Evolutionary conservation across 2,113 vertebrate genomes (phyloP).

Genomic region (Cygnus atratus): DNA sequence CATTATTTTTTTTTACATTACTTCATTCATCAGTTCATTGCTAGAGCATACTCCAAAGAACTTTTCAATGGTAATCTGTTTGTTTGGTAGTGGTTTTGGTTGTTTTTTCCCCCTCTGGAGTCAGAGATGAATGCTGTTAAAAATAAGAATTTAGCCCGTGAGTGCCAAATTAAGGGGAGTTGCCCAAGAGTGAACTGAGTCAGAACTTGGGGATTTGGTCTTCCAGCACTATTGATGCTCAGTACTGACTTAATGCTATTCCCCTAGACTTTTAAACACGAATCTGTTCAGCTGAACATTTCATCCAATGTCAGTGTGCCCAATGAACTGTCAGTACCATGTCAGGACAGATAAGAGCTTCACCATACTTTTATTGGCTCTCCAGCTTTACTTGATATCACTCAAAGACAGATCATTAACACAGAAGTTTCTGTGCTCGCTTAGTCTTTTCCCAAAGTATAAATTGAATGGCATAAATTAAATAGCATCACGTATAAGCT

Average conservation of each 20-base stretch:
- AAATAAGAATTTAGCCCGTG: background rate
- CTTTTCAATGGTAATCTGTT: background rate
- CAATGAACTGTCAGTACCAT: background rate
- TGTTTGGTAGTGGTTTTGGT: background rate
- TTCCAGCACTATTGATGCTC: background rate
- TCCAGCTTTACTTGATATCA: background rate
- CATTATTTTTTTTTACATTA: background rate
- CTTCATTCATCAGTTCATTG: background rate
- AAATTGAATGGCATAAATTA: background rate
- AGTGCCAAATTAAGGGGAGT: background rate
- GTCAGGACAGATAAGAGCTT: background rate
- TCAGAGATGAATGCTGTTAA: background rate
- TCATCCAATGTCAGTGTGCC: background rate
- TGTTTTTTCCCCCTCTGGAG: background rate
- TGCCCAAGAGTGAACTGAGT: background rate
- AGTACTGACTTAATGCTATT: background rate
- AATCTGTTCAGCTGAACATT: background rate
- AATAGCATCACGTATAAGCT: background rate
- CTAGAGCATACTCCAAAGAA: background rate
- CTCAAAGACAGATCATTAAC: background rate
- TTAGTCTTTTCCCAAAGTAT: background rate
- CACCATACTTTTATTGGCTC: background rate
- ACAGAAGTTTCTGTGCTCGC: background rate
- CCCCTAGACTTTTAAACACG: background rate
- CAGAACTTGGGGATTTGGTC: background rate